Evolutionary conservation across 2,113 vertebrate genomes (phyloP).

Genomic region (Festucalex cinctus): DNA sequence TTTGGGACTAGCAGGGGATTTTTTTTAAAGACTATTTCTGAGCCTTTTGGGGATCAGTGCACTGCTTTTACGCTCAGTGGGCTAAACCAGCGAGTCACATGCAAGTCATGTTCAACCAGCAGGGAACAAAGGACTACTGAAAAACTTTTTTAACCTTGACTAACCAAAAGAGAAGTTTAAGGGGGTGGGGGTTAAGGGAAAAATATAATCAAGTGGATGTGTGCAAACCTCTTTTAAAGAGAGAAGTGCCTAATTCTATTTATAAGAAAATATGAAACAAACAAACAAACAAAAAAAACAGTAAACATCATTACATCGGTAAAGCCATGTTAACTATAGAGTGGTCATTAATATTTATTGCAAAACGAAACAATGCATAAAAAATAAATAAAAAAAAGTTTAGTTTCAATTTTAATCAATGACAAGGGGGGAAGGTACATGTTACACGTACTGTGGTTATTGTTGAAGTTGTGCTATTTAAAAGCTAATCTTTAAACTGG

Average conservation of each 20-base stretch:
- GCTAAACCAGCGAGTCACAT: constrained; percentile 57
- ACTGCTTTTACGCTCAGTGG: background rate
- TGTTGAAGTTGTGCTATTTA: background rate
- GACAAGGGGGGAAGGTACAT: background rate
- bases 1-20: background rate
- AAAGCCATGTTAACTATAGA: background rate
- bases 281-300: background rate
- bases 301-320: background rate
- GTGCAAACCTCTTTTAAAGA: no score
- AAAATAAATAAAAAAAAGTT: no score
- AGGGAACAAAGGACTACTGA: constrained; percentile 45
- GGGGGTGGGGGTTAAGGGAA: no score
- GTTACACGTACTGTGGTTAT: background rate
- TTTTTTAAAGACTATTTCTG: background rate
- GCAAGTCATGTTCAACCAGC: constrained; percentile 53
- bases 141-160: constrained; percentile 30
- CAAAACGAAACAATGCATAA: background rate
- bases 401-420: no score
- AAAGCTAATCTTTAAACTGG: background rate
- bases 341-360: background rate
- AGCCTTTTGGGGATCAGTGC: background rate
- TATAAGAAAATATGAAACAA: background rate
- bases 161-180: background rate
- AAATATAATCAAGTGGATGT: no score
- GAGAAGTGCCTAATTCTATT: no score